Percentiles rank a stretch among this genome's conserved stretches.
These are phyloP conservation scores for Danio albolineatus DNA, from an alignment of 2,797 vertebrate genomes.

Conservation along the genomic window DNA sequence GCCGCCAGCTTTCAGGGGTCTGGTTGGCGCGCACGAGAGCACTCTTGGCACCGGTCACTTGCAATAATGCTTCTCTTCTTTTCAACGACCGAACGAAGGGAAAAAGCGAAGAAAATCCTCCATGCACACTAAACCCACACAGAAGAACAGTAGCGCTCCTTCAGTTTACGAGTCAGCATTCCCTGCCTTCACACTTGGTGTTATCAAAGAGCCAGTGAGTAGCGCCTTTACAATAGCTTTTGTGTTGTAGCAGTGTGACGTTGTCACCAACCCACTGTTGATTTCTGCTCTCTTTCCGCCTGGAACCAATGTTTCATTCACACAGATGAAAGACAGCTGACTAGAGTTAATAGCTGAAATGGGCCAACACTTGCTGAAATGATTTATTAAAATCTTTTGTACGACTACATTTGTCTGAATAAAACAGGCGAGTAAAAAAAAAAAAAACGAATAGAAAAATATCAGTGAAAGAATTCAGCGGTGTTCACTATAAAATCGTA, in stretches of 20 bases:
- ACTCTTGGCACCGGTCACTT: conserved; percentile 46
- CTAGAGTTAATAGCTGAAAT: conserved; percentile 36
- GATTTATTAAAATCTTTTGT: conserved; percentile 40
- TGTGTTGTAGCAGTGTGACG: conserved; percentile 48
- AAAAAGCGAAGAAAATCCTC: conserved; percentile 47
- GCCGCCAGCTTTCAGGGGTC: conserved; percentile 35
- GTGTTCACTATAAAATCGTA: background rate
- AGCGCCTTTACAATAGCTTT: conserved; percentile 57
- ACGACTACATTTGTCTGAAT: background rate
- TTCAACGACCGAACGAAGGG: conserved; percentile 34
- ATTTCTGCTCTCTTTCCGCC: conserved; percentile 40
- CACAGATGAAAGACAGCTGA: conserved; percentile 15
- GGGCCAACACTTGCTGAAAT: conserved; percentile 21
- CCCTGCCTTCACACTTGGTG: conserved; percentile 44
- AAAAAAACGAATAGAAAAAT: background rate
- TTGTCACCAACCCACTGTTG: conserved; percentile 35
- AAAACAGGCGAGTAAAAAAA: background rate
- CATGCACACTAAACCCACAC: conserved; percentile 52
- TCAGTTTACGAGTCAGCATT: conserved; percentile 44
- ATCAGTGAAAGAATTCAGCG: background rate
- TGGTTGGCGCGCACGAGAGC: conserved; percentile 15
- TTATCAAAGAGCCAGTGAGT: conserved; percentile 53
- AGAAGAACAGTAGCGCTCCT: conserved; percentile 45
- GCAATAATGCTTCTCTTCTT: conserved; percentile 54
- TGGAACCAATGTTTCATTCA: conserved; percentile 42